These are phyloP conservation scores for Pycnonotus jocosus DNA, from an alignment of 2,113 vertebrate genomes.

Conservation along the genomic window DNA sequence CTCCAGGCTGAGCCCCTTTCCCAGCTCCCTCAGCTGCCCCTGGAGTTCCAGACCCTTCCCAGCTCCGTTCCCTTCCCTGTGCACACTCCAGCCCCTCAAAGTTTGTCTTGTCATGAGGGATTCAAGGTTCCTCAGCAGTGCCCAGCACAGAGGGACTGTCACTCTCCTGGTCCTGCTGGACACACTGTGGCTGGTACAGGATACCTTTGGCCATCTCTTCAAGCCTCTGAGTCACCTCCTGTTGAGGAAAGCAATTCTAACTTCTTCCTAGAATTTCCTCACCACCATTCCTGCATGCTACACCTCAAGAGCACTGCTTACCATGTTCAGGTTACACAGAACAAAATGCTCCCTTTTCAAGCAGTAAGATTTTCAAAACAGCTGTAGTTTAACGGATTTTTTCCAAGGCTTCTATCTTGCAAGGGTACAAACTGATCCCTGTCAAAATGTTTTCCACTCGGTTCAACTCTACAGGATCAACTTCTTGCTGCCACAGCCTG, in stretches of 20 bases:
- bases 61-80: rapidly evolving
- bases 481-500: not conserved
- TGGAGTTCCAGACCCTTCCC: not conserved
- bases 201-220: not conserved
- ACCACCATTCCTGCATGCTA: not conserved
- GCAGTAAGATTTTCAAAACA: not conserved
- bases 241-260: not conserved
- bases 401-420: not conserved
- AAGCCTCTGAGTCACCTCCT: not conserved
- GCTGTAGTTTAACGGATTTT: not conserved
- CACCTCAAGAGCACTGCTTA: not conserved
- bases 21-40: not conserved
- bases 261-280: not conserved
- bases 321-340: not conserved
- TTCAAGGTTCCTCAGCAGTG: not conserved
- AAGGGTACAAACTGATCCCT: not conserved
- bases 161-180: not conserved
- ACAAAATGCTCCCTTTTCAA: not conserved
- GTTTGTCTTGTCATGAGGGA: not conserved
- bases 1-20: not conserved
- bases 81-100: not conserved
- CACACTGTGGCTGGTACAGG: not conserved
- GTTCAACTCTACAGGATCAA: not conserved
- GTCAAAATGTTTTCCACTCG: not conserved
- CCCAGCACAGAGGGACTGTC: not conserved